These are phyloP conservation scores for Mythimna vitellina DNA, from an alignment of 2,888 invertebrate genomes.

Conservation along the genomic window DNA sequence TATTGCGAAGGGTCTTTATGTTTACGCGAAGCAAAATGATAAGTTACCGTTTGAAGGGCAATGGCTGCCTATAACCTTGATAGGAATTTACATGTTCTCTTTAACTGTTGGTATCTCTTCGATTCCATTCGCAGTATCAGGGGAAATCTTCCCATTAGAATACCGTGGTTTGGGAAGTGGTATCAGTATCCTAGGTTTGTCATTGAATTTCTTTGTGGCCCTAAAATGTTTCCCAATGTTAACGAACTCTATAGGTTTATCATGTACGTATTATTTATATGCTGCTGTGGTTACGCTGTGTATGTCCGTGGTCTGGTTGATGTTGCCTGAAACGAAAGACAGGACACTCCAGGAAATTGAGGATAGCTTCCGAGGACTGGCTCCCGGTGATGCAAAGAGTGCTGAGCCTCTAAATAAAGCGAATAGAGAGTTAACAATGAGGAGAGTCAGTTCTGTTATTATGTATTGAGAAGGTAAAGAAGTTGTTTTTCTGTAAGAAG, in stretches of 20 bases:
- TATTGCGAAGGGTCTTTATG: constrained; percentile 87
- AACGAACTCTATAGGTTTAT: constrained; percentile 86
- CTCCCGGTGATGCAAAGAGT: constrained; percentile 72
- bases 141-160: constrained; percentile 92
- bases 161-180: constrained; percentile 92
- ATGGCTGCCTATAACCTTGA: constrained; percentile 87
- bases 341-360: constrained; percentile 93
- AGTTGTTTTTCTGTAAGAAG: not conserved
- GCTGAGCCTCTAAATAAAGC: constrained; percentile 75
- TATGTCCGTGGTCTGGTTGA: constrained; percentile 89
- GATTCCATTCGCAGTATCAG: constrained; percentile 93
- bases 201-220: constrained; percentile 92
- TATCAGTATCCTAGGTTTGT: constrained; percentile 91
- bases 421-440: constrained; percentile 71
- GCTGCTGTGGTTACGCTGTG: constrained; percentile 88
- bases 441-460: constrained; percentile 83
- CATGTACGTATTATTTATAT: constrained; percentile 91
- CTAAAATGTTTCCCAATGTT: constrained; percentile 92
- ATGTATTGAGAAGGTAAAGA: constrained; percentile 80
- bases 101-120: constrained; percentile 91
- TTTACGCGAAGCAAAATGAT: constrained; percentile 79
- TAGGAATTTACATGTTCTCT: constrained; percentile 90
- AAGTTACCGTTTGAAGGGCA: constrained; percentile 78
- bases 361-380: constrained; percentile 84
- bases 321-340: constrained; percentile 93